A percentile compares a stretch with the other conserved stretches of the same genome.
phyloP scores from a whole-genome alignment of 2,113 vertebrate species.

The Pluvialis apricaria region DNA sequence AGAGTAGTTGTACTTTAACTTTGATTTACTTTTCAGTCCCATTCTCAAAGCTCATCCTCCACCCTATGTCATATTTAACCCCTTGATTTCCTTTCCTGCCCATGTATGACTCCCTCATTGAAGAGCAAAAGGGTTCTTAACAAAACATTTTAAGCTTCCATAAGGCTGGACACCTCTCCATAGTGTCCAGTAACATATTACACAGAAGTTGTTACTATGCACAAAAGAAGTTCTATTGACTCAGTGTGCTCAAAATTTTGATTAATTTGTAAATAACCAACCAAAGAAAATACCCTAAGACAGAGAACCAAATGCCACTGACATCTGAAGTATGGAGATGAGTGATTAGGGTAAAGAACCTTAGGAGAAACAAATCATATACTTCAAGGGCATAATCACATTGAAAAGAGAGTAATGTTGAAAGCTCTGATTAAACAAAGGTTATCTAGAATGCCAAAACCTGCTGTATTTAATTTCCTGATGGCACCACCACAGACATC shows the following conservation, averaged over 20 bases:
- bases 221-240: background rate
- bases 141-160: background rate
- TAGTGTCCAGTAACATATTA: background rate
- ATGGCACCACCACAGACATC: background rate
- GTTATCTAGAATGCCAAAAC: background rate
- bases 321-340: background rate
- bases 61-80: background rate
- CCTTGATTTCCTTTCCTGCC: background rate
- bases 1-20: background rate
- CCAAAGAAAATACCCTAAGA: background rate
- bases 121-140: background rate
- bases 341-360: background rate
- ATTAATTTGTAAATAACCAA: background rate
- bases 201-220: background rate
- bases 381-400: background rate
- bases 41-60: background rate
- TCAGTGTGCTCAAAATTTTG: background rate
- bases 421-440: background rate
- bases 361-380: background rate
- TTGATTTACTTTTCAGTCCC: background rate
- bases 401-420: background rate
- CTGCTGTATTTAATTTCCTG: background rate
- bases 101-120: background rate
- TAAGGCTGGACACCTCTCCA: background rate
- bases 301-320: background rate